A percentile compares a stretch with the other conserved stretches of the same genome.
Conservation (phyloP, 2,888 invertebrate genomes). For the Chloromyia formosa region DNA sequence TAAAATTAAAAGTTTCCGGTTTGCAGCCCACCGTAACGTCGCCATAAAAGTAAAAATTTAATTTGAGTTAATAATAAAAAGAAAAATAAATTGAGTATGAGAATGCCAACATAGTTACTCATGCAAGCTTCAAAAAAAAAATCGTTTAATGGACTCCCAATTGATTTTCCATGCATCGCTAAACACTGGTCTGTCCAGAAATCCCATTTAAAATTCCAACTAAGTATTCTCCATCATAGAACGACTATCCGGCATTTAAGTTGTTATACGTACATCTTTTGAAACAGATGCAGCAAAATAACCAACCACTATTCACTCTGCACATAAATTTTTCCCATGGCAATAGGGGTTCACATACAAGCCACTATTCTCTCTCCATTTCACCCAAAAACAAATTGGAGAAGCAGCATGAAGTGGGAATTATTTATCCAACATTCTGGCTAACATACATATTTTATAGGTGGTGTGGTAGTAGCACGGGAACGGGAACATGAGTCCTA, state of each 20-base stretch:
- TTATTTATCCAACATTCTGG: constrained; percentile 31
- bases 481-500: neutral
- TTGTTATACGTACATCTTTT: neutral
- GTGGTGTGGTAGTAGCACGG: neutral
- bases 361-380: neutral
- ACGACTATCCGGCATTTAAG: neutral
- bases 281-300: constrained; percentile 11
- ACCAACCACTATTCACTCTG: neutral
- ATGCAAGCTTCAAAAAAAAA: no score
- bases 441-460: constrained; percentile 26
- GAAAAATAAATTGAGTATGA: no score
- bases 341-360: neutral
- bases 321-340: constrained; percentile 22
- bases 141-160: no score
- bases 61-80: no score
- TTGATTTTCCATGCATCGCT: no score
- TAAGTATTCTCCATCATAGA: neutral
- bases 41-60: no score
- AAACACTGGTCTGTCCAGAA: no score
- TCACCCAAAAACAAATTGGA: constrained; percentile 25
- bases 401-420: constrained; percentile 33
- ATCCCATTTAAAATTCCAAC: no score
- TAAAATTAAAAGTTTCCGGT: no score
- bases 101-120: no score
- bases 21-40: no score